These are phyloP conservation scores for Salmo trutta DNA, from an alignment of 2,797 vertebrate species.

Conservation along the genomic window DNA sequence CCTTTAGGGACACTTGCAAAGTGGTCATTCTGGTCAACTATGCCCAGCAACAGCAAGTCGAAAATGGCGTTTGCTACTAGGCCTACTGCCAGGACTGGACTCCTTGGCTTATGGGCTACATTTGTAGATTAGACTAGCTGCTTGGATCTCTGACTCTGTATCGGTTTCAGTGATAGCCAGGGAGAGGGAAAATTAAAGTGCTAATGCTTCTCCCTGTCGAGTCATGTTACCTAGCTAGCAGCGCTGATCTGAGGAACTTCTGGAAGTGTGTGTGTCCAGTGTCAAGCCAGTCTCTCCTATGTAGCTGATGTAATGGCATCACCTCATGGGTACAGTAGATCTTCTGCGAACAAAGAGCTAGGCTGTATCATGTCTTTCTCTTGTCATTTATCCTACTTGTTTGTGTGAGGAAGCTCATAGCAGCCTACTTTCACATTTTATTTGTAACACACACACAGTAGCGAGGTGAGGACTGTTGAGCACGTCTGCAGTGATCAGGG, in stretches of 20 bases:
- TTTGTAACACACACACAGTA: not conserved
- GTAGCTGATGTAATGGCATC: not conserved
- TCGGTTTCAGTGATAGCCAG: not conserved
- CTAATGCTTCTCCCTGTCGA: not conserved
- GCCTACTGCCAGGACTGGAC: not conserved
- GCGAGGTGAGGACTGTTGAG: not conserved
- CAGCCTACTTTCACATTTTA: not conserved
- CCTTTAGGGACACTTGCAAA: not conserved
- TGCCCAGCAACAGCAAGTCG: not conserved
- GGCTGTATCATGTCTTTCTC: not conserved
- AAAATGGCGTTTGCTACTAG: not conserved
- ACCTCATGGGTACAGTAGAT: not conserved
- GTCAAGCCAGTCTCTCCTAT: not conserved
- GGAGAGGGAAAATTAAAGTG: not conserved
- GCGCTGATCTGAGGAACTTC: not conserved
- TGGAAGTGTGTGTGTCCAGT: not conserved
- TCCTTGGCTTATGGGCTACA: not conserved
- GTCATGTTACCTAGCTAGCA: not conserved
- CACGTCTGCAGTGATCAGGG: not conserved
- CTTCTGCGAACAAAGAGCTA: not conserved
- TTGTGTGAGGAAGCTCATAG: not conserved
- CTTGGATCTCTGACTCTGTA: not conserved
- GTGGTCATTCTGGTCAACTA: too few species aligned
- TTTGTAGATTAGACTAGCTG: not conserved
- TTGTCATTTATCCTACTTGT: not conserved